These are phyloP conservation scores for Metopolophium dirhodum DNA, from an alignment of 1,140 invertebrate species.

Conservation along the genomic window DNA sequence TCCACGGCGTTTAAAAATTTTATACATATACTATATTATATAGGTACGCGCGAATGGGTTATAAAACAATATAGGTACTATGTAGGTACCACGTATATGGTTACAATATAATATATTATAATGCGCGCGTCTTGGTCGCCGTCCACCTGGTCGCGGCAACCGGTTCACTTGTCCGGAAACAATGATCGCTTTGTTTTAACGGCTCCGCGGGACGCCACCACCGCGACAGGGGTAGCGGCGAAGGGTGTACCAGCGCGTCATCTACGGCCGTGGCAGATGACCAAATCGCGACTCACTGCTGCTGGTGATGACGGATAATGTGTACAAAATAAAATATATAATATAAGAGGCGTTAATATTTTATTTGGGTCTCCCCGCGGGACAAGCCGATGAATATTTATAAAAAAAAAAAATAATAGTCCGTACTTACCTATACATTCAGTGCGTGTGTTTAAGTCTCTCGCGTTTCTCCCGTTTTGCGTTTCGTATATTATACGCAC, in stretches of 20 bases:
- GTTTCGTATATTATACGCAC: background rate
- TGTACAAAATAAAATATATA: background rate
- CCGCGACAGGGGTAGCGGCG: background rate
- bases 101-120: slow-evolving; percentile 19
- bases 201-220: background rate
- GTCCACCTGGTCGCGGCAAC: slow-evolving; percentile 30
- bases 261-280: slow-evolving; percentile 16
- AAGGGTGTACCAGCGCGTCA: background rate
- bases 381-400: background rate
- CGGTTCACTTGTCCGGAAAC: slow-evolving; percentile 49
- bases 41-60: background rate
- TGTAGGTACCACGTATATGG: background rate
- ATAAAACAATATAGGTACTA: background rate
- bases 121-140: slow-evolving; percentile 5
- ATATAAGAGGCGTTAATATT: slow-evolving; percentile 4
- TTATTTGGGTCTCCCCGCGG: background rate
- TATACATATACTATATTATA: background rate
- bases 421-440: background rate
- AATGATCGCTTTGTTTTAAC: slow-evolving; percentile 36
- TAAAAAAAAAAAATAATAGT: background rate
- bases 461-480: background rate
- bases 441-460: background rate
- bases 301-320: background rate
- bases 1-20: background rate
- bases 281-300: background rate